phyloP scores from a whole-genome alignment of 2,888 invertebrate species.

The Oligia strigilis region DNA sequence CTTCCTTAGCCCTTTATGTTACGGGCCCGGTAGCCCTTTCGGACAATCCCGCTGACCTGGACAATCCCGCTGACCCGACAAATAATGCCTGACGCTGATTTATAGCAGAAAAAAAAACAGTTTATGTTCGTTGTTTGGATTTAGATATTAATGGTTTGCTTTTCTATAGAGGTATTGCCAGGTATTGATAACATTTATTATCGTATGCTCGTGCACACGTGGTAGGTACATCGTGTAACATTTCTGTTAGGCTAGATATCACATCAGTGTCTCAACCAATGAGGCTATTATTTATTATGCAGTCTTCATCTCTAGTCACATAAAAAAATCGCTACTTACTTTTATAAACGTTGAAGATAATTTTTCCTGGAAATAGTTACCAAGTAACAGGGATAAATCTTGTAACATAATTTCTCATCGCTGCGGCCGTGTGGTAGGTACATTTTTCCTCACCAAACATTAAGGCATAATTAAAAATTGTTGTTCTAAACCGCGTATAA shows the following conservation, averaged over 20 bases:
- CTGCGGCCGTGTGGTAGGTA: neutral
- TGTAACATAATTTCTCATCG: conserved; percentile 6
- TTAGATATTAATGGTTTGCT: neutral
- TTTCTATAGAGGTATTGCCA: neutral
- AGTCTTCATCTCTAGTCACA: neutral
- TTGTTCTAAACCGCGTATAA: conserved; percentile 59
- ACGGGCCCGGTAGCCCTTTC: too few relatives aligned
- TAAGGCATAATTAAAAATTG: conserved; percentile 52
- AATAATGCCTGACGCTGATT: neutral
- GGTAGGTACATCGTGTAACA: neutral
- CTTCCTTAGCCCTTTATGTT: too few relatives aligned
- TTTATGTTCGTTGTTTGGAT: neutral
- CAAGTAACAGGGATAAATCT: neutral
- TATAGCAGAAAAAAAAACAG: neutral
- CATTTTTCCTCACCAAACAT: conserved; percentile 42
- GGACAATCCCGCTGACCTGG: too few relatives aligned
- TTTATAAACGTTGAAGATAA: neutral
- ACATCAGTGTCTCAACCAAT: neutral
- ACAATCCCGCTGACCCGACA: neutral
- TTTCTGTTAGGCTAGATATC: neutral
- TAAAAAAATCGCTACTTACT: neutral
- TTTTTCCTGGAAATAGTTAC: neutral
- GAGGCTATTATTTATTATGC: neutral
- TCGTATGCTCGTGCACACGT: neutral
- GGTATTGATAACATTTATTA: neutral